phyloP scores from a whole-genome alignment of 2,113 vertebrate genomes.

The Xerus inauris region DNA sequence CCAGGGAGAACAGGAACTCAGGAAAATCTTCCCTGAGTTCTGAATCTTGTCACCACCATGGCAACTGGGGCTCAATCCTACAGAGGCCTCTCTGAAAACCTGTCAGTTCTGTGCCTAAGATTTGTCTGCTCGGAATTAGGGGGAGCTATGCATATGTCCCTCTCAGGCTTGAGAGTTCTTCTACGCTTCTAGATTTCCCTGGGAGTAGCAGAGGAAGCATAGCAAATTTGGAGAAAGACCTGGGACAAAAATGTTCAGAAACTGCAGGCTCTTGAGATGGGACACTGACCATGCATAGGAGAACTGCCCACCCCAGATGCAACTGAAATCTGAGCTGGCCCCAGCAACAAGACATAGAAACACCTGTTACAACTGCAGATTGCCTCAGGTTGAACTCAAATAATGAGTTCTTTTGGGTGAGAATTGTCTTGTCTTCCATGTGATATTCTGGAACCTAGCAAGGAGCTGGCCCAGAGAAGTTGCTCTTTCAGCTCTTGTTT shows the following conservation, averaged over 20 bases:
- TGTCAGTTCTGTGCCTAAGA: neutral
- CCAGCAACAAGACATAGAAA: neutral
- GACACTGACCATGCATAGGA: neutral
- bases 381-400: no score
- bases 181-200: neutral
- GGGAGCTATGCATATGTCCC: accelerated
- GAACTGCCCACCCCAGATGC: neutral
- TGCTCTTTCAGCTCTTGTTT: neutral
- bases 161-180: neutral
- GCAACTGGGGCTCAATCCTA: accelerated
- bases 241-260: neutral
- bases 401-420: neutral
- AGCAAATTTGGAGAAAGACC: neutral
- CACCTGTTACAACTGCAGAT: neutral
- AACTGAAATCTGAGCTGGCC: neutral
- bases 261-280: neutral
- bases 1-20: neutral
- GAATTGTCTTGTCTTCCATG: neutral
- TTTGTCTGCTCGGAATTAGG: accelerated
- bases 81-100: neutral
- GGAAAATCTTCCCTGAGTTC: neutral
- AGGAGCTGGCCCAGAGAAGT: neutral
- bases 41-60: neutral
- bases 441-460: neutral
- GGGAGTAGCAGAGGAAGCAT: neutral